These are phyloP conservation scores for Coluber constrictor DNA, from an alignment of 2,797 vertebrate genomes.

Conservation along the genomic window DNA sequence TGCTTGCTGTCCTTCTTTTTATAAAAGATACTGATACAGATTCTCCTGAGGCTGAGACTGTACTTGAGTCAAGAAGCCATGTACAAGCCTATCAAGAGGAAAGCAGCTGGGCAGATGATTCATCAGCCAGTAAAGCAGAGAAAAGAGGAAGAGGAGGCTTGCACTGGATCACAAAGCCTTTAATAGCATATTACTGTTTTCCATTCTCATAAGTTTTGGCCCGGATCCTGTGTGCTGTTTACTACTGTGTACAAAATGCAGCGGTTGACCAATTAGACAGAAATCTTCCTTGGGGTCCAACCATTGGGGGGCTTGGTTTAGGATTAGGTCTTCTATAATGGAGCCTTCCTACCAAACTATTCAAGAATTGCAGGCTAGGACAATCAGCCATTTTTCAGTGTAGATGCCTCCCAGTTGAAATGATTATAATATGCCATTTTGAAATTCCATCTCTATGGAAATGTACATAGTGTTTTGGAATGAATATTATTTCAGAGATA, in stretches of 20 bases:
- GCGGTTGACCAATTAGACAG: background rate
- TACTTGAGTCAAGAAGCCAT: slow-evolving; percentile 45
- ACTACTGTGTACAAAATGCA: background rate
- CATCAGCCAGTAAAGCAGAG: slow-evolving; percentile 5
- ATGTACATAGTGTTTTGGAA: background rate
- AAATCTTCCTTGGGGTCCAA: background rate
- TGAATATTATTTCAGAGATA: background rate
- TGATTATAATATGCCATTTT: background rate
- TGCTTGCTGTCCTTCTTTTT: slow-evolving; percentile 39
- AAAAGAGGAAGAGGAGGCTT: slow-evolving; percentile 15
- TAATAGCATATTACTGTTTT: background rate
- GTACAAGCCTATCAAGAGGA: slow-evolving; percentile 23
- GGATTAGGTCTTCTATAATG: background rate
- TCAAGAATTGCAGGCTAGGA: background rate
- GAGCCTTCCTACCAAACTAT: background rate
- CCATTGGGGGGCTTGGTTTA: background rate
- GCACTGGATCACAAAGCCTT: background rate
- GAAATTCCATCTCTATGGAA: background rate
- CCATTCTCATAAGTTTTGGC: background rate
- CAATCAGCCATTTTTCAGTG: background rate
- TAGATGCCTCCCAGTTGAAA: background rate
- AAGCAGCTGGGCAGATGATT: background rate
- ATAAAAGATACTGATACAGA: slow-evolving; percentile 43
- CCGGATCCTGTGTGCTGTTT: background rate
- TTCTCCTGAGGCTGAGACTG: slow-evolving; percentile 5